Base-by-base conservation (phyloP, 2,888 invertebrate species). In the Melanophora roralis region DNA sequence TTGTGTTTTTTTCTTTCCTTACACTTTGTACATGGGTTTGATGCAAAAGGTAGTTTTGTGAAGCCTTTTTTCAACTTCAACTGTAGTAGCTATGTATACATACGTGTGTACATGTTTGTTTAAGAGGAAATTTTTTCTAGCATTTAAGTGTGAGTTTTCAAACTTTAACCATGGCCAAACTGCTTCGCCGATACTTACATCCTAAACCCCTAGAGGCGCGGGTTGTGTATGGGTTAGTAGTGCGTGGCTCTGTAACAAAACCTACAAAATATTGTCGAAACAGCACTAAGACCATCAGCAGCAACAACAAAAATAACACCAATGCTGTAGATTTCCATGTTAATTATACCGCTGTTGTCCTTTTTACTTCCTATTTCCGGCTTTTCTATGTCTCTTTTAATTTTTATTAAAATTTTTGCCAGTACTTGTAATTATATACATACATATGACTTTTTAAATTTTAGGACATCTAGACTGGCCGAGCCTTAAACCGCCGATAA, bases 101-200 rank as follows among this genome's bases (percentile, higher is more conserved):
- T 27, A 23, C 12, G n/a, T 40, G 8, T n/a, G 12, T 32, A n/a
- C 45, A 16, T 59, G 34, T 74, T 40, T 49, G 43, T 36, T 40
- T 38, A 38, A 23, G 49, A 51, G 55, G 43, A 27, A 27, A n/a
- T 65, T 60, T 62, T 65, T 53, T 64, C 7, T 67, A 45, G 32
- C 19, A 12, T 14, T 19, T 23, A 53, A 59, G 76, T 76, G 80
- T 80, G 80, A 80, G 80, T 76, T 76, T 80, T 76, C 64, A 80
- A 76, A 76, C 80, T 72, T 80, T 80, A 64, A 34, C 57, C 67
- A 76, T 73, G 76, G 80, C 76, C 80, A 80, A 80, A 73, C 68
- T 67, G 64, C 68, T 80, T 76, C 76, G 76, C 68, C 80, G 72
- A 76, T 72, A 23, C 34, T 16, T 65, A 64, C 55, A 64, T 62